These are phyloP conservation scores for Nycticorax nycticorax DNA, from an alignment of 2,113 vertebrate genomes.

Conservation along the genomic window DNA sequence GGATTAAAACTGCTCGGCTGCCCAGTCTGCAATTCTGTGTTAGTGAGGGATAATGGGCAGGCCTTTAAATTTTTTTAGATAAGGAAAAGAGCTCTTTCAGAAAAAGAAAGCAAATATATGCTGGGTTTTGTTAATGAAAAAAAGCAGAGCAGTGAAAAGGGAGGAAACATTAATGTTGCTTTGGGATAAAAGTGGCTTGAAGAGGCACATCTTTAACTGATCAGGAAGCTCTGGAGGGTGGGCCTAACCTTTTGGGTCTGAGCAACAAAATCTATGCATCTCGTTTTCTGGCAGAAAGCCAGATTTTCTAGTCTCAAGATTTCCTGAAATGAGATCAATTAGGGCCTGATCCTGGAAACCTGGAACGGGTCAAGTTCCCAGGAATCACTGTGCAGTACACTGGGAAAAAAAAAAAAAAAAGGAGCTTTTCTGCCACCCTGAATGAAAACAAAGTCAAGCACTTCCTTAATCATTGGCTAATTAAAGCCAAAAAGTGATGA, in stretches of 20 bases:
- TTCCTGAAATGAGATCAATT: not conserved
- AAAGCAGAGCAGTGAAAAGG: not conserved
- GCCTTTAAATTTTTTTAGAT: not conserved
- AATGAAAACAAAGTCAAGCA: not conserved
- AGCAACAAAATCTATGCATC: not conserved
- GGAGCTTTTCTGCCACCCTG: not conserved
- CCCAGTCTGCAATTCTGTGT: not conserved
- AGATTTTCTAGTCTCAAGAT: not conserved
- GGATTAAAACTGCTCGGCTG: not conserved
- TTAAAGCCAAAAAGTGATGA: not conserved
- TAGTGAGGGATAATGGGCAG: not conserved
- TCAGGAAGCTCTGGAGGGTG: not conserved
- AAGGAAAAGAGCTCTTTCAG: not conserved
- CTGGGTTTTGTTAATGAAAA: not conserved
- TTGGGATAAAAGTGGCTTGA: not conserved
- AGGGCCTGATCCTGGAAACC: not conserved
- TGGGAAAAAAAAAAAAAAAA: not conserved
- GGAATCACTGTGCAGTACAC: not conserved
- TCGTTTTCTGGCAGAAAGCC: slow-evolving; percentile 4
- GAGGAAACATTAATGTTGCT: not conserved
- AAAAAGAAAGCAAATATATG: not conserved
- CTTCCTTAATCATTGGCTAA: not conserved
- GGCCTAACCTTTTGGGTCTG: not conserved
- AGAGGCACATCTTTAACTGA: slow-evolving; percentile 40
- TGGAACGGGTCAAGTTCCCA: not conserved